Evolutionary conservation across 2,888 invertebrate species (phyloP).

Genomic region (Timandra comae): DNA sequence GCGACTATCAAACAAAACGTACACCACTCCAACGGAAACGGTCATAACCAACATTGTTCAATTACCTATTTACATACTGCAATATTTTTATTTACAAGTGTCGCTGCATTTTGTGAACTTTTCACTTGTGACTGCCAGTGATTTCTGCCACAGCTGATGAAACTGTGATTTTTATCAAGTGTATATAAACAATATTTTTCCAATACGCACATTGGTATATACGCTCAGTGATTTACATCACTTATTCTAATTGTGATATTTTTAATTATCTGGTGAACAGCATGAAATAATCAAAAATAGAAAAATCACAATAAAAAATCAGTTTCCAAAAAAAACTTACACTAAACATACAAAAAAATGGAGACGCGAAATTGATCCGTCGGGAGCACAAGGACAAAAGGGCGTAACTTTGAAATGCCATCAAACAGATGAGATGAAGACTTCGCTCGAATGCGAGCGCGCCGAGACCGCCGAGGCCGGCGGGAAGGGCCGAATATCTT

Average conservation of each 20-base stretch:
- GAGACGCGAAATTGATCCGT: conserved; percentile 14
- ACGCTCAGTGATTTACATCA: too few relatives aligned
- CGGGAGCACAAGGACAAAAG: conserved; percentile 7
- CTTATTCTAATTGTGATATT: too few relatives aligned
- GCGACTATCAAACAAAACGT: conserved; percentile 35
- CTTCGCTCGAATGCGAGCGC: conserved; percentile 71
- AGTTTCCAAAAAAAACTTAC: conserved; percentile 1
- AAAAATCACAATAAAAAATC: conserved; percentile 6
- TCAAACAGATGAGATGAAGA: conserved; percentile 72
- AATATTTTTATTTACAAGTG: conserved; percentile 25
- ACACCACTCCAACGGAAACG: conserved; percentile 17
- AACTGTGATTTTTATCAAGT: conserved; percentile 3
- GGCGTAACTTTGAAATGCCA: conserved; percentile 39
- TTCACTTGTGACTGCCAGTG: conserved; percentile 27
- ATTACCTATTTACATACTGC: conserved; percentile 21
- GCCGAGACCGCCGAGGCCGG: conserved; percentile 68
- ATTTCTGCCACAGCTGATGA: not conserved
- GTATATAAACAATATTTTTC: conserved; percentile 10
- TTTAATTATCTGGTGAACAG: too few relatives aligned
- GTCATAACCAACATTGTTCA: conserved; percentile 14
- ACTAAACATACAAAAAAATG: conserved; percentile 12
- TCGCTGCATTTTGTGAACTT: conserved; percentile 35
- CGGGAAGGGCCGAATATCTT: conserved; percentile 82
- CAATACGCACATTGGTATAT: too few relatives aligned
- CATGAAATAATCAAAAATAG: too few relatives aligned